A percentile compares a stretch with the other conserved stretches of the same genome.
These are phyloP conservation scores for Herminia tarsipennalis DNA, from an alignment of 2,888 invertebrate species.

Conservation along the genomic window DNA sequence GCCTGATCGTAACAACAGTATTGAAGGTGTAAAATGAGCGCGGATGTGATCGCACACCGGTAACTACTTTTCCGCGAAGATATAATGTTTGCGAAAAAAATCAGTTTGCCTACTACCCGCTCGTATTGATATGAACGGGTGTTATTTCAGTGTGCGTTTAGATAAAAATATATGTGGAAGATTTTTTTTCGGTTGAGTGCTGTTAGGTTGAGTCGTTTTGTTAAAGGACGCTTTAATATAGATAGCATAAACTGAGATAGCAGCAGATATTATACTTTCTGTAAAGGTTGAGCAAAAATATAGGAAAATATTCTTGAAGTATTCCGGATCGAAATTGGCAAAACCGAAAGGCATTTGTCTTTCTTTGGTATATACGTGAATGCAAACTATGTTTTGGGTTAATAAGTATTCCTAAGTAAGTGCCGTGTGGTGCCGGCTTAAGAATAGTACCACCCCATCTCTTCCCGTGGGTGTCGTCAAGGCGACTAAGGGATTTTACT, in stretches of 20 bases:
- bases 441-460: no score
- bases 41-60: conserved; percentile 79
- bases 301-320: not conserved
- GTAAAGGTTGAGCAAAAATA: not conserved
- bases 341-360: no score
- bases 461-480: no score
- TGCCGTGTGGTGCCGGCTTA: no score
- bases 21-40: conserved; percentile 63
- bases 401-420: no score
- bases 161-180: conserved; percentile 40
- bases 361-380: no score
- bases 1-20: conserved; percentile 45
- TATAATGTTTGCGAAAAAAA: conserved; percentile 74
- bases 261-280: conserved; percentile 1
- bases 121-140: conserved; percentile 39
- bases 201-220: conserved; percentile 11
- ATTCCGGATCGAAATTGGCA: not conserved
- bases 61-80: conserved; percentile 80
- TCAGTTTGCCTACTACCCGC: conserved; percentile 25
- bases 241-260: conserved; percentile 8
- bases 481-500: no score
- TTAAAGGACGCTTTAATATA: conserved; percentile 6
- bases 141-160: conserved; percentile 43
- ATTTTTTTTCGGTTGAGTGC: conserved; percentile 28
- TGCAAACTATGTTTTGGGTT: no score